Conservation (phyloP, 2,113 vertebrate species). For the Tyto alba region DNA sequence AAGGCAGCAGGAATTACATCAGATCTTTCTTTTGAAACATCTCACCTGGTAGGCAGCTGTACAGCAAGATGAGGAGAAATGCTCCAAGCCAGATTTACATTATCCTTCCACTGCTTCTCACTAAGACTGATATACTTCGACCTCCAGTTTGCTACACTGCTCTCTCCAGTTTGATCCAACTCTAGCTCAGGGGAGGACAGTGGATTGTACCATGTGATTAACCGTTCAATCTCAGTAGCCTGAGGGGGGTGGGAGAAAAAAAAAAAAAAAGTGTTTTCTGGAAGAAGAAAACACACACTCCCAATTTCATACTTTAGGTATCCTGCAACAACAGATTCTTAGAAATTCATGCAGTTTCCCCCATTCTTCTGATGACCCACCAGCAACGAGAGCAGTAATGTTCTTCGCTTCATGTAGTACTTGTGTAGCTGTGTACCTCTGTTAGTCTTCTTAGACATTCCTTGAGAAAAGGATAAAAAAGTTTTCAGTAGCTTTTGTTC, state of each 20-base stretch:
- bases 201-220: constrained; percentile 96
- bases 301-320: background rate
- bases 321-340: background rate
- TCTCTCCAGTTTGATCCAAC: constrained; percentile 91
- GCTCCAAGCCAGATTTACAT: constrained; percentile 94
- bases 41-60: constrained; percentile 89
- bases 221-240: constrained; percentile 94
- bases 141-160: constrained; percentile 93
- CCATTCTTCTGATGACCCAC: constrained; percentile 63
- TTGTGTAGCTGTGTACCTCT: constrained; percentile 94
- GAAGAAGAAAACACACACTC: background rate
- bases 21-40: background rate
- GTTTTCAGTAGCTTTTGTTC: background rate
- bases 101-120: constrained; percentile 98
- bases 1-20: background rate
- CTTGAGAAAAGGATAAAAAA: constrained; percentile 63
- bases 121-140: constrained; percentile 93
- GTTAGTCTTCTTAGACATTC: constrained; percentile 94
- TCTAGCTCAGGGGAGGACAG: constrained; percentile 90
- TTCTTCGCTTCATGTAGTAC: constrained; percentile 96
- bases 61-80: constrained; percentile 93
- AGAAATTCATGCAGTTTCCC: background rate
- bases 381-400: constrained; percentile 87
- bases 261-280: background rate
- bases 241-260: constrained; percentile 48